phyloP scores from a whole-genome alignment of 2,888 invertebrate species.

The Eupithecia abbreviata region DNA sequence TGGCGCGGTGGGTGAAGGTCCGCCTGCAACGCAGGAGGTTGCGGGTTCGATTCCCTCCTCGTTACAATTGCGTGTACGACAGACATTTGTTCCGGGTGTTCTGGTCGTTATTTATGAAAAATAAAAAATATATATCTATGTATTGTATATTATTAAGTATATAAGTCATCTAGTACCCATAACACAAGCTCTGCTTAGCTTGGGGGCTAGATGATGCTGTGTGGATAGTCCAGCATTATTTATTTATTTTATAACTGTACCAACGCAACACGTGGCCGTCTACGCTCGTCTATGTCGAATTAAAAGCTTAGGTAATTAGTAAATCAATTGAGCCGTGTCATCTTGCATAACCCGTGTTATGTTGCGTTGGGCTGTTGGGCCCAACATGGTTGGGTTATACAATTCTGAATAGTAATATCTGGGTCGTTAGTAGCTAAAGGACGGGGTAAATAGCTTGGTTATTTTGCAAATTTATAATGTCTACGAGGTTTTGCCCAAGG shows the following conservation, averaged over 20 bases:
- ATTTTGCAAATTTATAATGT: neutral
- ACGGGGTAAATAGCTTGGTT: constrained; percentile 7
- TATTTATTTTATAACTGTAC: neutral
- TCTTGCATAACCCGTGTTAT: constrained; percentile 29
- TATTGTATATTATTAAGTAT: no score
- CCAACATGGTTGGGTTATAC: constrained; percentile 47
- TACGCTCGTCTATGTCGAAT: constrained; percentile 17
- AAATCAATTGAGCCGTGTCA: constrained; percentile 32
- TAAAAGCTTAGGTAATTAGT: constrained; percentile 36
- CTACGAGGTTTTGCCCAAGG: neutral
- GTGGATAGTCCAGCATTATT: no score
- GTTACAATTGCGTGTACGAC: no score
- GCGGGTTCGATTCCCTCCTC: no score
- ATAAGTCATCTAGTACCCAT: no score
- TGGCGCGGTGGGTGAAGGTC: no score
- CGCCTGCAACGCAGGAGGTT: no score
- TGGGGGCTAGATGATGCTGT: no score
- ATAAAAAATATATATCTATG: no score
- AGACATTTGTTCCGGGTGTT: no score
- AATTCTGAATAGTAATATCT: constrained; percentile 50
- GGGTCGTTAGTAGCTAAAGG: constrained; percentile 41
- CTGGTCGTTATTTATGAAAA: no score
- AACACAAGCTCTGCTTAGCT: no score
- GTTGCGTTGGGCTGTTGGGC: constrained; percentile 10
- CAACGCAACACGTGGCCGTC: constrained; percentile 25